These are phyloP conservation scores for Chiroxiphia lanceolata DNA, from an alignment of 2,797 vertebrate species.

Conservation along the genomic window DNA sequence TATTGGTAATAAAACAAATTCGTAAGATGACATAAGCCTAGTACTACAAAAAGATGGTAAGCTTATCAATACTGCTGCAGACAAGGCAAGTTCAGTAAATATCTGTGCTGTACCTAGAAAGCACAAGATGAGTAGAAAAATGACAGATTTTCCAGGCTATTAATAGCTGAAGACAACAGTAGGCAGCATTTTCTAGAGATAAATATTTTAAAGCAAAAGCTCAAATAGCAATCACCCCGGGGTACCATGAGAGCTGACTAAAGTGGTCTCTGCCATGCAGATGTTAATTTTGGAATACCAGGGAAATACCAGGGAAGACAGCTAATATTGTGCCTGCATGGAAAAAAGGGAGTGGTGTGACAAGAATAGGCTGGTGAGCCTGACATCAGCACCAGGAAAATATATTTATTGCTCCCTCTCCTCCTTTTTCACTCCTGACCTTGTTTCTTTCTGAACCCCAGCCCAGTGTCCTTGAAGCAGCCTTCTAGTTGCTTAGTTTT, in stretches of 20 bases:
- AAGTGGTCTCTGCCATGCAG: not conserved
- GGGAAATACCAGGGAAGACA: slow-evolving; percentile 31
- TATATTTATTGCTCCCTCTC: slow-evolving; percentile 8
- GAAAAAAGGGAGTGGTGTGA: slow-evolving; percentile 13
- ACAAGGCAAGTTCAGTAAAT: not conserved
- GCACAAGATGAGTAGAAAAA: not conserved
- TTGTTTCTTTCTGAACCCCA: slow-evolving; percentile 12
- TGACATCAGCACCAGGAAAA: slow-evolving; percentile 3
- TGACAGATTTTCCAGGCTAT: not conserved
- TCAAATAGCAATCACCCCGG: not conserved
- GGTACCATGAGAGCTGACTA: not conserved
- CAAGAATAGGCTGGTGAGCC: slow-evolving; percentile 39
- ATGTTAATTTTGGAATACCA: slow-evolving; percentile 1
- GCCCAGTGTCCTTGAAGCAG: not conserved
- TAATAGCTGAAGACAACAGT: not conserved
- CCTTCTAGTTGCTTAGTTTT: not conserved
- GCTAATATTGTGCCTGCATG: not conserved
- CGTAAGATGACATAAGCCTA: not conserved
- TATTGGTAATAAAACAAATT: not conserved
- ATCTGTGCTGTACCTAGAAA: not conserved
- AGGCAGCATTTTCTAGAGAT: not conserved
- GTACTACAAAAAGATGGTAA: not conserved
- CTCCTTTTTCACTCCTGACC: slow-evolving; percentile 12
- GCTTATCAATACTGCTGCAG: not conserved
- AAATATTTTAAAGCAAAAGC: not conserved